Conservation (phyloP, 2,113 vertebrate genomes). For the Pithys albifrons region DNA sequence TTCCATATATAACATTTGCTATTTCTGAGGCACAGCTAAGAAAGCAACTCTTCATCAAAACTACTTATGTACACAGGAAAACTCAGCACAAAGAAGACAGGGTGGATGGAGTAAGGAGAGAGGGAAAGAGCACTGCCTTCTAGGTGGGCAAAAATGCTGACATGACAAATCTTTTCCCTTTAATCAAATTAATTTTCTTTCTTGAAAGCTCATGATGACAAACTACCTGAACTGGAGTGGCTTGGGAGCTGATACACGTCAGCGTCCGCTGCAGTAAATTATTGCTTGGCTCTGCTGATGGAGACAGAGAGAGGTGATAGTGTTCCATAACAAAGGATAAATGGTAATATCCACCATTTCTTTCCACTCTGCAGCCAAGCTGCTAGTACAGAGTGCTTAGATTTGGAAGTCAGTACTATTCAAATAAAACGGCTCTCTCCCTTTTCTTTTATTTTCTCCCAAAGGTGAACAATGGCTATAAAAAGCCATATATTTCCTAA, state of each 20-base stretch:
- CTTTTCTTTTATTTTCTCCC: not conserved
- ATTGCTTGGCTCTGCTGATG: constrained; percentile 56
- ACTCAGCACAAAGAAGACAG: not conserved
- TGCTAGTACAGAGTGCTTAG: not conserved
- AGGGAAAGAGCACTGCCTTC: not conserved
- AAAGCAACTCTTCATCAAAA: not conserved
- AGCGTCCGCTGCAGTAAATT: constrained; percentile 54
- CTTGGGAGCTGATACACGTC: constrained; percentile 50
- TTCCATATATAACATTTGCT: not conserved
- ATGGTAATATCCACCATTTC: constrained; percentile 46
- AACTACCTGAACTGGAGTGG: constrained; percentile 46
- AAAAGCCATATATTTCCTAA: constrained; percentile 30
- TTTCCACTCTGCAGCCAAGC: constrained; percentile 27
- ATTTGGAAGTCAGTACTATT: constrained; percentile 9
- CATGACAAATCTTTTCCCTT: constrained; percentile 55
- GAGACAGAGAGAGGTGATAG: constrained; percentile 60
- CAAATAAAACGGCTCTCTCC: constrained; percentile 33
- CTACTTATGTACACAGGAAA: not conserved
- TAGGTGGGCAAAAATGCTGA: constrained; percentile 28
- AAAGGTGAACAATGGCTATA: constrained; percentile 46
- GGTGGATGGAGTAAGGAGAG: not conserved
- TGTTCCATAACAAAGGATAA: constrained; percentile 64
- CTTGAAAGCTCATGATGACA: constrained; percentile 66
- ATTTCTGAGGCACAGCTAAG: not conserved
- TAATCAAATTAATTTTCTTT: constrained; percentile 71